Percentiles rank a stretch among this genome's conserved stretches.
These are phyloP conservation scores for Chymomyza fuscimana DNA, from an alignment of 2,888 invertebrate species.

Conservation along the genomic window DNA sequence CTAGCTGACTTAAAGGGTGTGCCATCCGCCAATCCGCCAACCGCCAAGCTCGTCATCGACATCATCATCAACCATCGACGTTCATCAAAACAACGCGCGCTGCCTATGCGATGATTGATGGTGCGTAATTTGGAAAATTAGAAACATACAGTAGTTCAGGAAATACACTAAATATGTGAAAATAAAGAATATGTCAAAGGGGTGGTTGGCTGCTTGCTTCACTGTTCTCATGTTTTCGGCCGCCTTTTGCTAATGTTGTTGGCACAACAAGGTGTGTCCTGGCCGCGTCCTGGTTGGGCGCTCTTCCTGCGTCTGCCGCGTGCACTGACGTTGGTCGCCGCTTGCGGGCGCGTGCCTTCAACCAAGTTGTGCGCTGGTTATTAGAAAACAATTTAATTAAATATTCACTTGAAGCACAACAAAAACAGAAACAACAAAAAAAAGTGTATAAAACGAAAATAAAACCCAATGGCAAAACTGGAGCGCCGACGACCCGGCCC, in stretches of 20 bases:
- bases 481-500: constrained; percentile 1
- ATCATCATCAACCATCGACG: constrained; percentile 49
- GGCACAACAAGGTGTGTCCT: constrained; percentile 75
- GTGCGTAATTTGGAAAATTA: constrained; percentile 77
- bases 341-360: constrained; percentile 56
- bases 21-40: constrained; percentile 29
- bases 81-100: constrained; percentile 54
- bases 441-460: constrained; percentile 29
- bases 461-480: constrained; percentile 16
- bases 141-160: constrained; percentile 50
- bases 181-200: constrained; percentile 44
- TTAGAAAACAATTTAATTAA: constrained; percentile 79
- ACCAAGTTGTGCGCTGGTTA: constrained; percentile 68
- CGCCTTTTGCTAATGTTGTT: constrained; percentile 70
- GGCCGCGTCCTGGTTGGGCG: constrained; percentile 33
- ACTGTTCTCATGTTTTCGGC: constrained; percentile 44
- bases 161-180: constrained; percentile 29
- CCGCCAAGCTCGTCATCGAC: constrained; percentile 29
- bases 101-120: constrained; percentile 75
- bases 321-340: constrained; percentile 49
- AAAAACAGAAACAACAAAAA: constrained; percentile 51
- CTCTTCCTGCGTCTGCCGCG: constrained; percentile 49
- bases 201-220: constrained; percentile 43
- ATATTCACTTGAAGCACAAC: constrained; percentile 75
- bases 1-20: not conserved